A percentile compares a stretch with the other conserved stretches of the same genome.
Evolutionary conservation across 2,113 vertebrate genomes (phyloP).

Genomic region (Henicopernis longicauda): DNA sequence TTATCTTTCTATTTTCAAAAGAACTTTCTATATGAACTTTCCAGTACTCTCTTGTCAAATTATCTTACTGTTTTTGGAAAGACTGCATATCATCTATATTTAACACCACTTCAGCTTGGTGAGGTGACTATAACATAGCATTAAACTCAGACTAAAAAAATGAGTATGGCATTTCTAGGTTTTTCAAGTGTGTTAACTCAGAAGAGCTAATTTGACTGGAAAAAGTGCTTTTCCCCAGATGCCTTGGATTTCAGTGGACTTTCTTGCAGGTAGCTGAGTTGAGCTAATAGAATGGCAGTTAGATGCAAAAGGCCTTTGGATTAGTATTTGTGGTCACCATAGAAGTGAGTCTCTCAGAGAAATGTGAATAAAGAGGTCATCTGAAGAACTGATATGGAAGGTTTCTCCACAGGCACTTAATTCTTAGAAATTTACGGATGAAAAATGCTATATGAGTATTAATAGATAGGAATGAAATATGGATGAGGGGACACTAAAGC

Average conservation of each 20-base stretch:
- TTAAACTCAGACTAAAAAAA: slow-evolving; percentile 51
- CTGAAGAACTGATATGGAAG: not conserved
- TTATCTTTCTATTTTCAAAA: not conserved
- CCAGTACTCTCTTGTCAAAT: slow-evolving; percentile 33
- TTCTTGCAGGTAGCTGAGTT: not conserved
- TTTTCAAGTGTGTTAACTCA: slow-evolving; percentile 30
- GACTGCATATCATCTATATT: slow-evolving; percentile 51
- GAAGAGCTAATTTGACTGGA: slow-evolving; percentile 29
- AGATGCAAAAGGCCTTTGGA: slow-evolving; percentile 6
- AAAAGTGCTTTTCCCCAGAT: not conserved
- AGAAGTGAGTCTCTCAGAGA: not conserved
- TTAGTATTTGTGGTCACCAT: slow-evolving; percentile 4
- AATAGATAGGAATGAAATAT: slow-evolving; percentile 61
- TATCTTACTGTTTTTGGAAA: slow-evolving; percentile 45
- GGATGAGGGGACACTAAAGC: slow-evolving; percentile 46
- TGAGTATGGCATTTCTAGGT: slow-evolving; percentile 51
- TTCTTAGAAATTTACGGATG: slow-evolving; percentile 60
- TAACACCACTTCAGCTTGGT: slow-evolving; percentile 47
- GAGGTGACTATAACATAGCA: slow-evolving; percentile 51
- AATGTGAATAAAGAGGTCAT: slow-evolving; percentile 22
- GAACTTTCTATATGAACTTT: slow-evolving; percentile 39
- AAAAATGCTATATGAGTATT: slow-evolving; percentile 51
- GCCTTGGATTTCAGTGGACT: not conserved
- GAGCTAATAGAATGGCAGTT: not conserved
- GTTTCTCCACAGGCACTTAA: slow-evolving; percentile 23